Conservation (phyloP, 2,797 vertebrate species). For the Manis javanica region DNA sequence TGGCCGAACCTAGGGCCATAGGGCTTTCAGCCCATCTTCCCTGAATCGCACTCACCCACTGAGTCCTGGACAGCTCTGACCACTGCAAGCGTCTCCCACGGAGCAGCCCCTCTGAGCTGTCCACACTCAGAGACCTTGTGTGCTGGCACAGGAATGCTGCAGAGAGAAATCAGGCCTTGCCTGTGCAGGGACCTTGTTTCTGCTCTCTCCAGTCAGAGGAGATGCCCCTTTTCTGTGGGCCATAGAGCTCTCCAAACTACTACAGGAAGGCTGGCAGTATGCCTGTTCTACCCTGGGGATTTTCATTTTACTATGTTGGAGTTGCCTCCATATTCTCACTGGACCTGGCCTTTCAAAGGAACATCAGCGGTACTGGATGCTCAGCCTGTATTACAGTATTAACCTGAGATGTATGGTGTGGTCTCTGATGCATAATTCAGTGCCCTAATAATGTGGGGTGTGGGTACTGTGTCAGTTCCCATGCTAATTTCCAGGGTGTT, state of each 20-base stretch:
- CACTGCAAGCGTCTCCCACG: too few relatives aligned
- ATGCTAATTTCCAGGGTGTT: not conserved
- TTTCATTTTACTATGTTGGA: not conserved
- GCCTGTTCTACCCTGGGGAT: not conserved
- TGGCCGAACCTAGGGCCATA: accelerated
- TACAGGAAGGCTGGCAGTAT: accelerated
- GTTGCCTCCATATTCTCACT: not conserved
- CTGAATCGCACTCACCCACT: not conserved
- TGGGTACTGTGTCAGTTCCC: not conserved
- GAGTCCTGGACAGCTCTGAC: accelerated
- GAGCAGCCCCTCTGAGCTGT: not conserved
- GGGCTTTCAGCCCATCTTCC: not conserved
- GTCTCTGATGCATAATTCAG: not conserved
- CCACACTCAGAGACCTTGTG: accelerated
- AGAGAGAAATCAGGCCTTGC: not conserved
- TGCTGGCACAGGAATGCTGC: not conserved
- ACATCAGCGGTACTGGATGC: not conserved
- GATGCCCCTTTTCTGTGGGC: not conserved
- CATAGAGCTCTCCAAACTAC: not conserved
- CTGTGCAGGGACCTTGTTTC: not conserved
- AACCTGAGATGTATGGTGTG: not conserved
- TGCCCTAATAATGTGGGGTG: not conserved
- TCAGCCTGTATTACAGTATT: not conserved
- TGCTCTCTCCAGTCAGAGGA: not conserved
- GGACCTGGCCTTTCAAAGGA: not conserved